Conservation (phyloP, 1,140 invertebrate genomes). For the Caenorhabditis brenneri region DNA sequence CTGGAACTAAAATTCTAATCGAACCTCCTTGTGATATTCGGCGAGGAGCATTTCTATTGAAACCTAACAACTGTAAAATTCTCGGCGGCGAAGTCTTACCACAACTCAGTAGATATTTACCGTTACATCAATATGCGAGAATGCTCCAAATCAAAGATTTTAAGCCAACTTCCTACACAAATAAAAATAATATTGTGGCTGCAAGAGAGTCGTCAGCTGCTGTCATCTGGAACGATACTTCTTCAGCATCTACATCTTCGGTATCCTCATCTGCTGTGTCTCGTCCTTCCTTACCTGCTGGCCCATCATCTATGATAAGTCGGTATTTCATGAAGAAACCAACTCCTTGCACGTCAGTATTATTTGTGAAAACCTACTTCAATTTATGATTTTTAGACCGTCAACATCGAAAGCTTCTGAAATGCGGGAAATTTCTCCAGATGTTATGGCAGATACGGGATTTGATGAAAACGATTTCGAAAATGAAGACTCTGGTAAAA, state of each 20-base stretch:
- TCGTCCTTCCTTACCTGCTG: neutral
- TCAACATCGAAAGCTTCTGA: neutral
- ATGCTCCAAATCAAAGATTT: neutral
- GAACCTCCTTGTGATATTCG: constrained; percentile 4
- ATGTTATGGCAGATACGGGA: neutral
- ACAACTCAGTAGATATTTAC: neutral
- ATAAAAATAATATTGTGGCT: neutral
- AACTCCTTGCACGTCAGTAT: neutral
- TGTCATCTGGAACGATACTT: neutral
- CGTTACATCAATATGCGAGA: neutral
- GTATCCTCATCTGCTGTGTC: neutral
- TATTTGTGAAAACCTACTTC: too few species aligned
- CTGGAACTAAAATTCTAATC: neutral
- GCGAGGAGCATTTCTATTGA: neutral
- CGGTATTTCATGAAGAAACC: constrained; percentile 9
- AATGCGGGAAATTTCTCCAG: neutral
- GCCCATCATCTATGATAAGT: neutral
- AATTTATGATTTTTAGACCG: neutral
- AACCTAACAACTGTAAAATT: neutral
- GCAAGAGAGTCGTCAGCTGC: neutral
- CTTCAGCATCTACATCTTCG: neutral
- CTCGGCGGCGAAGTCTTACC: neutral
- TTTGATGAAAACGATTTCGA: neutral
- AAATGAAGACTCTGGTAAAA: neutral
- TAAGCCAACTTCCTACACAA: neutral